Evolutionary conservation across 1,140 invertebrate species (phyloP), one percentile per base, ranked within the genome.

Genomic region (Trichoplusia ni): DNA sequence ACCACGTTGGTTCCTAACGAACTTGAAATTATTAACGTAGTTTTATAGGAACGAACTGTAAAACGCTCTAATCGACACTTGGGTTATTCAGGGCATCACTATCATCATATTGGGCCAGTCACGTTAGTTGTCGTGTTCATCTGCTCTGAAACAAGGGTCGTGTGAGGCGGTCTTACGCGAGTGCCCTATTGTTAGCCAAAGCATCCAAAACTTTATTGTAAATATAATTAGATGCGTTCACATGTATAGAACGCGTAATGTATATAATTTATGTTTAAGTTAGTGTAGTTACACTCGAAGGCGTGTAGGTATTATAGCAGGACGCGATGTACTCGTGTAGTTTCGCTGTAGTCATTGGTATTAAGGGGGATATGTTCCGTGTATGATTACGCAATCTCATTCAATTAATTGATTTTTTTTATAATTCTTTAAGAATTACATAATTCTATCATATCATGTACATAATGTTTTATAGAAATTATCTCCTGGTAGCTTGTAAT

Each of bases 201-300:
- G 86, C 82, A 84, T 83, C 67, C 75, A 86, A 81, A 85, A 86
- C 82, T 86, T 86, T 85, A 85, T 73, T 86, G 86, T 86, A 85
- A 75, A 85, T 85, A 84, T 73, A 69, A 23, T 79, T 79, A 84
- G 69, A 47, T 46, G 64, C 77, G 77, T 79, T 78, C 60, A 27
- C 62, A 27, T 70, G 60, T 79, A 74, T 56, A 51, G 69, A 73
- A 72, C 77, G 72, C 60, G 67, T 64, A 46, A 54, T 69, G 64
- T 71, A 71, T 66, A 67, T 81, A 82, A 71, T 62, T 69, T 63
- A 64, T 58, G 69, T 65, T 18, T 86, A 83, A 81, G 76, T 40
- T 46, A 73, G 69, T 66, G 63, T 83, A 83, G 81, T 75, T 71
- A 74, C 56, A 64, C 58, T 58, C 40, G 40, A 33, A 38, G 42